Conservation (phyloP, 35 echinoderm and acorn worm genomes). For the Heliocidaris tuberculata region DNA sequence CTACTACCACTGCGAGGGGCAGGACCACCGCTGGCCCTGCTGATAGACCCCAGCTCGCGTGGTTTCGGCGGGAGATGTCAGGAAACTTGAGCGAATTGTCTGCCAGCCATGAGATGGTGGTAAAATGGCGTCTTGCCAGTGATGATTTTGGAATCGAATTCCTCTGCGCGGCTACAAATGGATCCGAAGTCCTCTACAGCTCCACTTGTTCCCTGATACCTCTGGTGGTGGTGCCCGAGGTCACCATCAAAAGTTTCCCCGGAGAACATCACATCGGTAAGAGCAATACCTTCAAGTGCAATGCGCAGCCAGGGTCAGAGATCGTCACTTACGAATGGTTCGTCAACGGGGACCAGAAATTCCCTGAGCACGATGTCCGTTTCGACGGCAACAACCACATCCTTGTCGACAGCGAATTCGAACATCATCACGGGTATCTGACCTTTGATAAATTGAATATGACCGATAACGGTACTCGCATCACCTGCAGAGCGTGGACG, state of each 20-base stretch:
- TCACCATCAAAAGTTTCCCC: background rate
- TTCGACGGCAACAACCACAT: background rate
- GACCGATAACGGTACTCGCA: constrained; percentile 11
- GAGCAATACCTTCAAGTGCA: constrained; percentile 22
- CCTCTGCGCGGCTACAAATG: constrained; percentile 20
- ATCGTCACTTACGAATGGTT: constrained; percentile 19
- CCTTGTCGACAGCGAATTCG: background rate
- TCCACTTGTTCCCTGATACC: background rate
- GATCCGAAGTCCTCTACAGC: background rate
- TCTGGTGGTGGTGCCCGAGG: background rate
- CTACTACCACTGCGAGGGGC: background rate
- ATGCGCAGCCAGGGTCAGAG: background rate
- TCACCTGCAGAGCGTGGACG: constrained; percentile 27
- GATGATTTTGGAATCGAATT: constrained; percentile 35
- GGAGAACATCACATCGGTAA: background rate
- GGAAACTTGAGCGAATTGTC: background rate
- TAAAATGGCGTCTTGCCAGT: background rate
- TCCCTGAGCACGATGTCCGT: background rate
- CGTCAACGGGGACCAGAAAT: background rate
- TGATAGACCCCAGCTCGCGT: constrained; percentile 5
- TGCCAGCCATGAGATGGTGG: background rate
- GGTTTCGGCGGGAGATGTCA: constrained; percentile 22
- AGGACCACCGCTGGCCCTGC: background rate
- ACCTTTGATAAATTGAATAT: background rate
- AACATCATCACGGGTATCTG: background rate